Base-by-base conservation (phyloP, 2,113 vertebrate species). In the Bostrychus sinensis region DNA sequence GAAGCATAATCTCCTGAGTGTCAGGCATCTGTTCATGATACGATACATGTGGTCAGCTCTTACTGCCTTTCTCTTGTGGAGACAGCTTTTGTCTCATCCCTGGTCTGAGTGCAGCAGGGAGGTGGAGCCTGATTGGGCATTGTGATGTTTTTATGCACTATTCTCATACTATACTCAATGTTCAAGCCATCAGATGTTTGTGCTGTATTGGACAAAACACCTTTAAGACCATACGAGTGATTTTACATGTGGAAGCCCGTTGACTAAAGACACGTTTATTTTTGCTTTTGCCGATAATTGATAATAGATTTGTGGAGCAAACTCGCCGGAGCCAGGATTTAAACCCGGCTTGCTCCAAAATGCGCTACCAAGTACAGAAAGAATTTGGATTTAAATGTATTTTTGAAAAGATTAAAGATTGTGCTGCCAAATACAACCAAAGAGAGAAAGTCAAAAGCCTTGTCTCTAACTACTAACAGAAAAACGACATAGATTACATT, bases 51-150 rank as follows among this genome's bases (percentile, higher is more conserved):
- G 84, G 81, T 82, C 82, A 88, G 85, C 82, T 86, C 57, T 83
- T 75, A 89, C 89, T 90, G 89, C 91, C 87, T 83, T 86, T 79
- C 79, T 82, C 77, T 85, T 85, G 85, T 43, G 86, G 81, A 69
- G 86, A 89, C 85, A 90, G 89, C 86, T 85, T 87, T 89, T 89
- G 62, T 62, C 62, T 74, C 70, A 43, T 34, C 26, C 32, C 70
- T 59, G 23, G 19, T 66, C 63, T 70, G 46, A 60, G 53, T 70
- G 10, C 23, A 41, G 62, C n/a, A 23, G 30, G 30, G 37, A 51
- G 25, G 37, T 14, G 43, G 42, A 72, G 54, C 34, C 56, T 8
- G 41, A 56, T 57, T 62, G 77, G 62, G 41, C 45, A 41, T 56
- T 14, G 10, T 50, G 39, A 72, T 30, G 28, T 72, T 30, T n/a